These are phyloP conservation scores for Papilio protenor DNA, from an alignment of 2,888 invertebrate genomes.

Conservation along the genomic window DNA sequence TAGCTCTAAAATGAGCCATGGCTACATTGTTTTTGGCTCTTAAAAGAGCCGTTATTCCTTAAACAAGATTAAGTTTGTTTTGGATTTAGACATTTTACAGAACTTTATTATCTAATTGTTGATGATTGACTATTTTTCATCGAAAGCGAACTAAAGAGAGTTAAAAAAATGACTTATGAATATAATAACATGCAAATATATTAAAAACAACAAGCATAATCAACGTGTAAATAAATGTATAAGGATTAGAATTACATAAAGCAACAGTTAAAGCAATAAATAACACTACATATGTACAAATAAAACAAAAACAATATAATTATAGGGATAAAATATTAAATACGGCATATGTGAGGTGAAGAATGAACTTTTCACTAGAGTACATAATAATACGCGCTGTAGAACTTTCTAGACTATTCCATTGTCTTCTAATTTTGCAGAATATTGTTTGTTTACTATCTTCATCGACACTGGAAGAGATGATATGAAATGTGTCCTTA, in stretches of 20 bases:
- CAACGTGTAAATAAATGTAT: constrained; percentile 23
- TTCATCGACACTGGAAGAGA: constrained; percentile 57
- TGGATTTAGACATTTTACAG: background rate
- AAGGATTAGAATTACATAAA: constrained; percentile 26
- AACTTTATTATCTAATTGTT: background rate
- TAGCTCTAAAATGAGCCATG: constrained; percentile 35
- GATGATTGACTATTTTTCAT: background rate
- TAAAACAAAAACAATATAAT: constrained; percentile 16
- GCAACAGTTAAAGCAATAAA: constrained; percentile 40
- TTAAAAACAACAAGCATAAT: constrained; percentile 14
- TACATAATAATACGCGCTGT: constrained; percentile 53
- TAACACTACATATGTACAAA: constrained; percentile 10
- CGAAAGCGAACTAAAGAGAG: background rate
- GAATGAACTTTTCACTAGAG: constrained; percentile 54
- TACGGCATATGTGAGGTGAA: constrained; percentile 59
- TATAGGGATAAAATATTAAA: constrained; percentile 52
- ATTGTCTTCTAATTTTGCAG: constrained; percentile 56
- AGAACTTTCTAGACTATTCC: constrained; percentile 46
- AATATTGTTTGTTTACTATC: constrained; percentile 42
- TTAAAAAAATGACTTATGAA: background rate
- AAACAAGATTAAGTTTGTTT: constrained; percentile 34
- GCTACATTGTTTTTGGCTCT: constrained; percentile 41
- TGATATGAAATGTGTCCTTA: constrained; percentile 48
- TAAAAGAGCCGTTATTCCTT: constrained; percentile 37
- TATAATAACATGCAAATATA: constrained; percentile 15